phyloP scores from a whole-genome alignment of 2,113 vertebrate species.

The Tilapia sparmanii region DNA sequence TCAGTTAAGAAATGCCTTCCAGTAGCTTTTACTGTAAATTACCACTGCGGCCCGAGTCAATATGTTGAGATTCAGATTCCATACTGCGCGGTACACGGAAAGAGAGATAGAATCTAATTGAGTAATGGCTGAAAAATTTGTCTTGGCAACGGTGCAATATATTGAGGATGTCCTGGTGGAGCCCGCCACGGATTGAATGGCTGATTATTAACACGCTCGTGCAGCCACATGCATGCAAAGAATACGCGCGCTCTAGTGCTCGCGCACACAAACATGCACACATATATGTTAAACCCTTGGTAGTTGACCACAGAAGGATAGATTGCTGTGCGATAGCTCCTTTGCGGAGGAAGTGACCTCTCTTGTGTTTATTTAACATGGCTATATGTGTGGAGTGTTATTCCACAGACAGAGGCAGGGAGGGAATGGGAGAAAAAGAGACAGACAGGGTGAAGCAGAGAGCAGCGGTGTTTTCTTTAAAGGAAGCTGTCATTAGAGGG shows the following conservation, averaged over 20 bases:
- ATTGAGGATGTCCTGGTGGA: slow-evolving; percentile 40
- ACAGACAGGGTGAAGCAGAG: slow-evolving; percentile 34
- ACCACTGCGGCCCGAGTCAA: background rate
- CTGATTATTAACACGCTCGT: slow-evolving; percentile 9
- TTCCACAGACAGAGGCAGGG: slow-evolving; percentile 20
- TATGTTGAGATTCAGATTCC: background rate
- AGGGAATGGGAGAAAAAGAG: background rate
- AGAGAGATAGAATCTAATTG: slow-evolving; percentile 27
- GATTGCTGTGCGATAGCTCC: slow-evolving; percentile 20
- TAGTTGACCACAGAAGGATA: slow-evolving; percentile 31
- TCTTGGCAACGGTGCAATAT: slow-evolving; percentile 43
- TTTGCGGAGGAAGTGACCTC: slow-evolving; percentile 55
- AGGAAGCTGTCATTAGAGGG: slow-evolving; percentile 58
- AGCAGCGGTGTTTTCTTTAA: slow-evolving; percentile 53
- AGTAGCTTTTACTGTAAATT: slow-evolving; percentile 3
- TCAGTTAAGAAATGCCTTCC: background rate
- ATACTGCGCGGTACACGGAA: background rate
- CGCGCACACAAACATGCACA: background rate
- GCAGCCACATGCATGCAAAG: background rate
- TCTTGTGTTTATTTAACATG: slow-evolving; percentile 60
- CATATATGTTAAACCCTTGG: background rate
- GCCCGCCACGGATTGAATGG: slow-evolving; percentile 16
- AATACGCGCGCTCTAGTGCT: background rate
- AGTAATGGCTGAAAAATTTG: slow-evolving; percentile 24
- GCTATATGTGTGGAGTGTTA: slow-evolving; percentile 43